A percentile compares a stretch with the other conserved stretches of the same genome.
phyloP scores from a whole-genome alignment of 2,797 vertebrate species.

The Numenius phaeopus region DNA sequence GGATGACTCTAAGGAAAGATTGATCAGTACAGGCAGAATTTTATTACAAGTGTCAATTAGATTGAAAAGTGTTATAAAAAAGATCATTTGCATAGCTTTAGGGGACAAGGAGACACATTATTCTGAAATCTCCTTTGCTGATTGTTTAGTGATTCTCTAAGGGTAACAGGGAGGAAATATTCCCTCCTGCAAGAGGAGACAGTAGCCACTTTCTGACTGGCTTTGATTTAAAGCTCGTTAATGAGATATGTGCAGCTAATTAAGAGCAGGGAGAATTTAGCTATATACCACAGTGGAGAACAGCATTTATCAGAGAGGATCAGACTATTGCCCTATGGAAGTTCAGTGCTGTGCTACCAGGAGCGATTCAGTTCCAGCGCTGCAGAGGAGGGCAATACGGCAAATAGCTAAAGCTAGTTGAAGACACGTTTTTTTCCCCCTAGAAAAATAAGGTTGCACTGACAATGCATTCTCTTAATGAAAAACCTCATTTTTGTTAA shows the following conservation, averaged over 20 bases:
- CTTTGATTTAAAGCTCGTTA: conserved; percentile 66
- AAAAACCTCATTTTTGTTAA: conserved; percentile 24
- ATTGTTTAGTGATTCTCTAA: conserved; percentile 59
- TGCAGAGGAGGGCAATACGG: neutral
- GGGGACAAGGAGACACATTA: conserved; percentile 63
- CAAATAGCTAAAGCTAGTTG: conserved; percentile 17
- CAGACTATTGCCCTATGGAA: conserved; percentile 42
- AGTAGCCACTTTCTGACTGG: conserved; percentile 51
- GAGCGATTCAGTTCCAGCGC: neutral
- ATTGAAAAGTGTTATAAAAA: conserved; percentile 74
- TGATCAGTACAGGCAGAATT: conserved; percentile 68
- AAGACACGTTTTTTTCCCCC: neutral
- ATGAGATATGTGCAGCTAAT: conserved; percentile 64
- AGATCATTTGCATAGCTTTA: conserved; percentile 68
- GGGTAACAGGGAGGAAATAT: conserved; percentile 44
- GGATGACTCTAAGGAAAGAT: conserved; percentile 62
- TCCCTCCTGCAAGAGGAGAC: conserved; percentile 54
- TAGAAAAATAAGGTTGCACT: conserved; percentile 22
- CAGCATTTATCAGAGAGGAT: conserved; percentile 57
- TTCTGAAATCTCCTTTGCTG: conserved; percentile 70
- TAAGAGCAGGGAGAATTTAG: conserved; percentile 57
- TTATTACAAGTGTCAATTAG: conserved; percentile 75
- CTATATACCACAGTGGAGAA: conserved; percentile 44
- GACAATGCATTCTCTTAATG: neutral
- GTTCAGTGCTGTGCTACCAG: conserved; percentile 4